Conservation (phyloP, 1,140 invertebrate species). For the Nasonia giraulti region DNA sequence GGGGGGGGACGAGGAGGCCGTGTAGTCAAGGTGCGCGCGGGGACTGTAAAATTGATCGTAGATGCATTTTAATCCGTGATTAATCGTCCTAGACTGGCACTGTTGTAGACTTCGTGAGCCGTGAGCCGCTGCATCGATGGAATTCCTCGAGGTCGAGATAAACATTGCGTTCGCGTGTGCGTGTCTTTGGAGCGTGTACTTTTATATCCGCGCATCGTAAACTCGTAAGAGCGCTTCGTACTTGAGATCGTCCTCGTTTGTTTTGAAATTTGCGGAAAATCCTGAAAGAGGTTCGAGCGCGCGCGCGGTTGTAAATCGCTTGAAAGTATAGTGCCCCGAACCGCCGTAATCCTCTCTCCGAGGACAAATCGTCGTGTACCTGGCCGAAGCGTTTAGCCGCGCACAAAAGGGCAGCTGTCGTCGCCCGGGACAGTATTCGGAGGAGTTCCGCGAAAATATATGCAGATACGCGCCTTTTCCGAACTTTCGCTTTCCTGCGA, state of each 20-base stretch:
- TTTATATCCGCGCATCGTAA: too few relatives aligned
- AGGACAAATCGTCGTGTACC: background rate
- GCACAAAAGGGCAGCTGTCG: background rate
- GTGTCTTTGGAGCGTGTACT: too few relatives aligned
- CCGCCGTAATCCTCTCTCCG: constrained; percentile 1
- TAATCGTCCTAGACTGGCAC: background rate
- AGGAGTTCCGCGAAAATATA: too few relatives aligned
- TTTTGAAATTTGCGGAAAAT: background rate
- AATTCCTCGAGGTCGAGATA: background rate
- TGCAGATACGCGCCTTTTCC: too few relatives aligned
- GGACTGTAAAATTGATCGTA: constrained; percentile 28
- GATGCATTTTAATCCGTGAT: constrained; percentile 44
- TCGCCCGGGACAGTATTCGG: too few relatives aligned
- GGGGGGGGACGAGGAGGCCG: background rate
- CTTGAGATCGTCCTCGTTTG: background rate
- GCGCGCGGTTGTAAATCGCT: too few relatives aligned
- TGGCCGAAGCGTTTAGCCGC: background rate
- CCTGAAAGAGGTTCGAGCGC: background rate
- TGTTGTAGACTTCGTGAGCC: background rate
- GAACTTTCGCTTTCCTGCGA: background rate
- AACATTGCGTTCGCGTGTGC: background rate
- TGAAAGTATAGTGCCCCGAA: background rate
- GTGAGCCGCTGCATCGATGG: background rate
- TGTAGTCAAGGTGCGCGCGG: background rate
- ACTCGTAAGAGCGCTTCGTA: too few relatives aligned